These are phyloP conservation scores for Echinarachnius parma DNA, from an alignment of 53 echinoderm and acorn worm genomes.

Conservation along the genomic window DNA sequence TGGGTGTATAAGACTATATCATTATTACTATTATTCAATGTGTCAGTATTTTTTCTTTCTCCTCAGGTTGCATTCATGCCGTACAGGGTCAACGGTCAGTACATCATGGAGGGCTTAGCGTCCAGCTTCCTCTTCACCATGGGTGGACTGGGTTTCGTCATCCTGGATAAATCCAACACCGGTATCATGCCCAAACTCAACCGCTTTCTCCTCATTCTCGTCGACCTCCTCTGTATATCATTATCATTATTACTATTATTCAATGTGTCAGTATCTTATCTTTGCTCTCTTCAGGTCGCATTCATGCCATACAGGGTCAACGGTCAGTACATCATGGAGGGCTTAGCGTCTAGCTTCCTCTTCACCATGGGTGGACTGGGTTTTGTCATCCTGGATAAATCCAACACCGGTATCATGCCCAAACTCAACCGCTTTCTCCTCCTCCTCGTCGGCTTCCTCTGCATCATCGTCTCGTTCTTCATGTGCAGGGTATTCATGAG, in stretches of 20 bases:
- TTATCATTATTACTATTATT: too few species aligned
- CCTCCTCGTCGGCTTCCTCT: conserved; percentile 85
- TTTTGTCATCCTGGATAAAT: conserved; percentile 94
- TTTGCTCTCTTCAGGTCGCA: conserved; percentile 80
- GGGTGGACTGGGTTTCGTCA: conserved; percentile 94
- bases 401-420: conserved; percentile 77
- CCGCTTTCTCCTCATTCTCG: conserved; percentile 85
- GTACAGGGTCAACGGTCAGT: conserved; percentile 97
- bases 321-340: conserved; percentile 99
- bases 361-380: conserved; percentile 96
- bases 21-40: too few species aligned
- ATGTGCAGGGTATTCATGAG: conserved; percentile 99
- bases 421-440: conserved; percentile 96
- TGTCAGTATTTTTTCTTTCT: neutral
- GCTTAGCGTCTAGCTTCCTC: conserved; percentile 91
- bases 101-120: conserved; percentile 98
- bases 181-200: conserved; percentile 90
- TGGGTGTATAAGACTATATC: too few species aligned
- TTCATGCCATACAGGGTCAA: conserved; percentile 99
- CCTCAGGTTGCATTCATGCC: conserved; percentile 97
- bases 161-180: conserved; percentile 91
- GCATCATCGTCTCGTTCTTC: conserved; percentile 90
- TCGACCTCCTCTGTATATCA: too few species aligned
- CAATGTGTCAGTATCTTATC: too few species aligned
- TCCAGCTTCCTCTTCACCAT: conserved; percentile 96